Evolutionary conservation across 2,113 vertebrate genomes (phyloP).

Genomic region (Microcebus ravelobensis): DNA sequence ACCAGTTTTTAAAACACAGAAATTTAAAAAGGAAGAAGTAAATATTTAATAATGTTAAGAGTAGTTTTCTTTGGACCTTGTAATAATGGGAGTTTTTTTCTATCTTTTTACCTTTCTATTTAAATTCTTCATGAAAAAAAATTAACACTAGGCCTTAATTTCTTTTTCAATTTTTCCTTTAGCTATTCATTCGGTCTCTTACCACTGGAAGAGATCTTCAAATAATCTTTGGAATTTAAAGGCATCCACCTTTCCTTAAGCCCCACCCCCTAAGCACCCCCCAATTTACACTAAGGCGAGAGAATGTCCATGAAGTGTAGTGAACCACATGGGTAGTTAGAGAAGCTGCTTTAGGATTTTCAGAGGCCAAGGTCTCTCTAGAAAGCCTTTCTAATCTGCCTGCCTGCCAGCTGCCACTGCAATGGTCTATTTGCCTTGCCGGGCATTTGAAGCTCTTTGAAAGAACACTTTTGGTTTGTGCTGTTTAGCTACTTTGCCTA

Average conservation of each 20-base stretch:
- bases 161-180: background rate
- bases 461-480: background rate
- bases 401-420: background rate
- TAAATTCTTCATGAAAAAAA: constrained; percentile 10
- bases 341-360: background rate
- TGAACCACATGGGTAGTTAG: background rate
- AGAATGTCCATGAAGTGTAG: background rate
- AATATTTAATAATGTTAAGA: background rate
- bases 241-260: background rate
- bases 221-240: constrained; percentile 12
- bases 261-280: background rate
- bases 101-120: background rate
- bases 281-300: too few species aligned
- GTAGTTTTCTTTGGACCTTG: background rate
- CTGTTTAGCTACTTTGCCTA: background rate
- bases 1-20: background rate
- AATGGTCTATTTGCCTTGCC: background rate
- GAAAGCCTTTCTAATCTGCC: background rate
- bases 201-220: background rate
- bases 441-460: background rate
- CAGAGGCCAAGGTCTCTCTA: background rate
- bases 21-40: background rate
- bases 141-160: background rate
- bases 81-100: background rate
- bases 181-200: background rate